These are phyloP conservation scores for Dendrolimus punctatus DNA, from an alignment of 1,140 invertebrate species.

Conservation along the genomic window DNA sequence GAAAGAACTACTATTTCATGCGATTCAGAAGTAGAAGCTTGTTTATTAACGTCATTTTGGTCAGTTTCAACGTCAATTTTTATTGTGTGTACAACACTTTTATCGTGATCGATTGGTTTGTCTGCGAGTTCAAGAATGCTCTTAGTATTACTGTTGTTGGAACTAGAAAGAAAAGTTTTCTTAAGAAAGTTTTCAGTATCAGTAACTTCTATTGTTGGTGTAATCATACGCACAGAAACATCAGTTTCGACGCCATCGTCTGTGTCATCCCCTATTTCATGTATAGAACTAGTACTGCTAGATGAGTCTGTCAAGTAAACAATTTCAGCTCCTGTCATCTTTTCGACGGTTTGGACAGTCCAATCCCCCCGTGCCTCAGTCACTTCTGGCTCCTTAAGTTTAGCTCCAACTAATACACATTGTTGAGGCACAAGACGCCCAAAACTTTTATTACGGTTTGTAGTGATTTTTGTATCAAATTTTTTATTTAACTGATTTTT, in stretches of 20 bases:
- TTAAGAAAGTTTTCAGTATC: constrained; percentile 54
- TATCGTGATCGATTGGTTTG: background rate
- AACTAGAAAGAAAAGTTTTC: constrained; percentile 33
- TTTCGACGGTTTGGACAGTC: constrained; percentile 57
- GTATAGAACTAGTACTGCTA: constrained; percentile 65
- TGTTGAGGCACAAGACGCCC: constrained; percentile 51
- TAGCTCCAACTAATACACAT: constrained; percentile 62
- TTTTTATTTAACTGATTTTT: constrained; percentile 15
- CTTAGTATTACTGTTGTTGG: constrained; percentile 3
- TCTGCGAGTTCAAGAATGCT: background rate
- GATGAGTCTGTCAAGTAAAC: constrained; percentile 69
- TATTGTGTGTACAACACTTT: constrained; percentile 7
- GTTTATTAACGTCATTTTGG: background rate
- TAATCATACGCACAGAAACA: constrained; percentile 58
- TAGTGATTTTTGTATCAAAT: constrained; percentile 20
- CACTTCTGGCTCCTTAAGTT: constrained; percentile 63
- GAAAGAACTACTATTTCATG: constrained; percentile 57
- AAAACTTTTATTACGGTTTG: constrained; percentile 21
- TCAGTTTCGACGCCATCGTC: constrained; percentile 54
- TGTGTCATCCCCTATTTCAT: constrained; percentile 48
- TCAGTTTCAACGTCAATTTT: constrained; percentile 13
- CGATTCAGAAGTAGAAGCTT: constrained; percentile 7
- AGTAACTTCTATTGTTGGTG: constrained; percentile 65
- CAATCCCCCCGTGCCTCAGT: constrained; percentile 61
- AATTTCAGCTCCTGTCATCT: constrained; percentile 61